Conservation (phyloP, 2,113 vertebrate species). For the Calyptommatus sinebrachiatus region DNA sequence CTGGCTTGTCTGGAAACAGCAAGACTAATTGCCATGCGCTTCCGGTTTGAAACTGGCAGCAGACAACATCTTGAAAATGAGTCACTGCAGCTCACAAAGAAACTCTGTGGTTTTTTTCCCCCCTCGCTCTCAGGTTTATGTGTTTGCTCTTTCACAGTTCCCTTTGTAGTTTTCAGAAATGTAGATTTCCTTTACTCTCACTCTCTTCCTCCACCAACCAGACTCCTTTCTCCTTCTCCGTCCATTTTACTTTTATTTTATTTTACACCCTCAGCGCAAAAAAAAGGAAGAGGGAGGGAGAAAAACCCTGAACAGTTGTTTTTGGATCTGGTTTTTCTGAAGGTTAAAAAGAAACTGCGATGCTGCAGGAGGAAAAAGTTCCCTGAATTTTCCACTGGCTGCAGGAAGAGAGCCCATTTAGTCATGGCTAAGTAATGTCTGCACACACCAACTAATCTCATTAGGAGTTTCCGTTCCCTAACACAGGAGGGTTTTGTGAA, state of each 20-base stretch:
- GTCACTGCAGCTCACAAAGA: constrained; percentile 96
- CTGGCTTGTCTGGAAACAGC: constrained; percentile 94
- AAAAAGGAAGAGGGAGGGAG: background rate
- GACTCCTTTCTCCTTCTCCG: constrained; percentile 32
- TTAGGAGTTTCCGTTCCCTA: constrained; percentile 93
- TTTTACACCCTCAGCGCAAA: constrained; percentile 36
- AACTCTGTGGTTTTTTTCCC: constrained; percentile 88
- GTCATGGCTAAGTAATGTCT: constrained; percentile 96
- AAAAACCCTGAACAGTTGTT: constrained; percentile 71
- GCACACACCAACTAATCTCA: constrained; percentile 95
- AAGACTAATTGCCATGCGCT: constrained; percentile 98
- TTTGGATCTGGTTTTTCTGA: constrained; percentile 76
- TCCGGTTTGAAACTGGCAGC: constrained; percentile 99
- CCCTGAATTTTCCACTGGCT: constrained; percentile 88
- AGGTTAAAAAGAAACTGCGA: constrained; percentile 79
- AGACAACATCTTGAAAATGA: constrained; percentile 99
- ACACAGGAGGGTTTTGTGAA: constrained; percentile 90
- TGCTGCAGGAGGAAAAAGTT: constrained; percentile 80
- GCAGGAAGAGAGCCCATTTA: constrained; percentile 93
- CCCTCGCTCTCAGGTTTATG: constrained; percentile 79
- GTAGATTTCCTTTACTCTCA: constrained; percentile 42
- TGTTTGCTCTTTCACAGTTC: constrained; percentile 75
- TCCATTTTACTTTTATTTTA: constrained; percentile 22
- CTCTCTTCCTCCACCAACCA: constrained; percentile 21
- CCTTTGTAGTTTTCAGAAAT: constrained; percentile 73